Conservation (phyloP, 2,888 invertebrate genomes). For the Epistrophe grossulariae region DNA sequence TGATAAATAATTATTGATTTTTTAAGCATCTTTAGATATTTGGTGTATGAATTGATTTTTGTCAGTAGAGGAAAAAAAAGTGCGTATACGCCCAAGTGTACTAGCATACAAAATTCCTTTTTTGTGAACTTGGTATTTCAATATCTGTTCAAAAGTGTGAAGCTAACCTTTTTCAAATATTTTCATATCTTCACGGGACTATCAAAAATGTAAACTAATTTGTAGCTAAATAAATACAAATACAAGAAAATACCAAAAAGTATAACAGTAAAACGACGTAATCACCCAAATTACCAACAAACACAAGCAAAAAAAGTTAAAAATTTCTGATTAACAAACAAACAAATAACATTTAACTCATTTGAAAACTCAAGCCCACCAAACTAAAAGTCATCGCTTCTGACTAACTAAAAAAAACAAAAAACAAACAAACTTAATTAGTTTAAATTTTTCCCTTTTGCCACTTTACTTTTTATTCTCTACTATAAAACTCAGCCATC, state of each 20-base stretch:
- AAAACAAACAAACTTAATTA: not conserved
- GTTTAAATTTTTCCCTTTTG: not conserved
- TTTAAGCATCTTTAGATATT: no score
- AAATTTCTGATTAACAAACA: not conserved
- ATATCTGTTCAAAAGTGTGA: no score
- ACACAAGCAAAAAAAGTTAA: not conserved
- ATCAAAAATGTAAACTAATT: not conserved
- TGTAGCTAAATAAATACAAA: not conserved
- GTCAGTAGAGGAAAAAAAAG: not conserved
- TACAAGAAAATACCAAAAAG: not conserved
- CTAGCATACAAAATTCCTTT: no score
- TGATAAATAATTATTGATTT: not conserved
- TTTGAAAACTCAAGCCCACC: not conserved
- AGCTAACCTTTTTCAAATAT: no score
- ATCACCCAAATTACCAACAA: no score
- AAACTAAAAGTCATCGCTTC: not conserved
- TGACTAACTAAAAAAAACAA: not conserved
- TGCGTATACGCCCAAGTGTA: not conserved
- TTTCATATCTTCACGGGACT: no score
- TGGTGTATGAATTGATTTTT: no score
- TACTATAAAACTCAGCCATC: slow-evolving; percentile 7
- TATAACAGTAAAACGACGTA: not conserved
- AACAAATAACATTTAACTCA: not conserved
- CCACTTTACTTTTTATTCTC: not conserved
- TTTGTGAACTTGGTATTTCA: no score